Conservation (phyloP, 2,797 vertebrate species). For the Helostoma temminkii region DNA sequence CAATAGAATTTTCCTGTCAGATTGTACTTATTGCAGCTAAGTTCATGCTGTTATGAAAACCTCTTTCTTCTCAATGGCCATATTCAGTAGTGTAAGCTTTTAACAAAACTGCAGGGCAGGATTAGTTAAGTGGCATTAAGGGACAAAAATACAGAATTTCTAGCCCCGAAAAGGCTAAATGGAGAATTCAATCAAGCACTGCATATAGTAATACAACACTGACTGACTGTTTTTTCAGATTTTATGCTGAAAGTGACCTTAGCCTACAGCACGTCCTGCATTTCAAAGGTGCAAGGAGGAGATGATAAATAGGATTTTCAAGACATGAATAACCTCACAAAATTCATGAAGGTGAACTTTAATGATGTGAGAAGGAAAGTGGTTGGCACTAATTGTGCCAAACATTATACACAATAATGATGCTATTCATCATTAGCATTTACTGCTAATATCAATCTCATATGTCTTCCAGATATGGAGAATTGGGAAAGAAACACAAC, state of each 20-base stretch:
- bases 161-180: no score
- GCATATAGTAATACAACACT: not conserved
- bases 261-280: slow-evolving; percentile 6
- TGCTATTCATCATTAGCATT: slow-evolving; percentile 28
- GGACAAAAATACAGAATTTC: no score
- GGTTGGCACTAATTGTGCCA: slow-evolving; percentile 34
- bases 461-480: not conserved
- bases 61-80: slow-evolving; percentile 19
- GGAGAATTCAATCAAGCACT: no score
- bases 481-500: not conserved
- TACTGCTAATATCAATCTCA: not conserved
- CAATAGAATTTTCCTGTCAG: slow-evolving; percentile 28
- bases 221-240: slow-evolving; percentile 15
- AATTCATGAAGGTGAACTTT: slow-evolving; percentile 63
- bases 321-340: slow-evolving; percentile 54
- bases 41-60: slow-evolving; percentile 14
- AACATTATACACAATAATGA: slow-evolving; percentile 21
- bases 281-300: slow-evolving; percentile 21
- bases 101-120: slow-evolving; percentile 5
- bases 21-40: slow-evolving; percentile 37
- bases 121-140: slow-evolving; percentile 5
- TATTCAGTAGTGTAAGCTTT: slow-evolving; percentile 8
- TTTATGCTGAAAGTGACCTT: slow-evolving; percentile 37
- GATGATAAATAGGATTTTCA: slow-evolving; percentile 56
- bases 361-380: slow-evolving; percentile 43